phyloP scores from a whole-genome alignment of 2,113 vertebrate genomes.

The Brienomyrus brachyistius region DNA sequence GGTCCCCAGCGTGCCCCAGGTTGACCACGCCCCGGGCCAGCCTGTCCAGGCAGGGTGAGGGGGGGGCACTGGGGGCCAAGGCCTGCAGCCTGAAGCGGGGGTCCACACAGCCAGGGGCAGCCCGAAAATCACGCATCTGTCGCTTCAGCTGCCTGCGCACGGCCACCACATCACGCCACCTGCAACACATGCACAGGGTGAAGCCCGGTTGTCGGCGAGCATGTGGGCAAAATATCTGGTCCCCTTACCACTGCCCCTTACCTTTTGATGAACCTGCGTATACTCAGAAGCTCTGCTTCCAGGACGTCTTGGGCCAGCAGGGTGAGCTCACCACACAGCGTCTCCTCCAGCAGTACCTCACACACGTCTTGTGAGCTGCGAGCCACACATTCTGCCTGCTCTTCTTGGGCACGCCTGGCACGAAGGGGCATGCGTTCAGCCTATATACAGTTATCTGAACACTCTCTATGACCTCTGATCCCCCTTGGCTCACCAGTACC shows the following conservation, averaged over 20 bases:
- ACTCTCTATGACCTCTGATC: neutral
- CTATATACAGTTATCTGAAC: neutral
- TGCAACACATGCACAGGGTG: slow-evolving; percentile 22
- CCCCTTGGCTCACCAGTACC: slow-evolving; percentile 47
- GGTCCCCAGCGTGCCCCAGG: slow-evolving; percentile 74
- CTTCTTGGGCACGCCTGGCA: slow-evolving; percentile 67
- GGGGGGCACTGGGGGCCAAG: slow-evolving; percentile 76
- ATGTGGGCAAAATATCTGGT: neutral
- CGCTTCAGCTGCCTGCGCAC: slow-evolving; percentile 79
- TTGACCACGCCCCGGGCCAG: slow-evolving; percentile 69
- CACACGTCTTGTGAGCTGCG: slow-evolving; percentile 74
- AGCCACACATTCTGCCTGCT: slow-evolving; percentile 63
- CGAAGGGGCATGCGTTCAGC: neutral
- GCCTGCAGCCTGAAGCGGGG: slow-evolving; percentile 66
- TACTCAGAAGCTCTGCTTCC: slow-evolving; percentile 72
- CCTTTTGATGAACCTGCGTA: slow-evolving; percentile 81
- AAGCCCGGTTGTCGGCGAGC: neutral
- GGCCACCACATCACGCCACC: slow-evolving; percentile 84
- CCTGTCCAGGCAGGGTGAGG: slow-evolving; percentile 56
- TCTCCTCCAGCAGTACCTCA: slow-evolving; percentile 60
- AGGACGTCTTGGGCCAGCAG: slow-evolving; percentile 69
- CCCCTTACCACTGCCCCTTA: slow-evolving; percentile 35
- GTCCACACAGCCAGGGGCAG: slow-evolving; percentile 77
- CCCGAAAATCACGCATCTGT: slow-evolving; percentile 93
- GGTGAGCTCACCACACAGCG: slow-evolving; percentile 69